A percentile compares a stretch with the other conserved stretches of the same genome.
Conservation (phyloP, 2,797 vertebrate species). For the Lutjanus campechanus region DNA sequence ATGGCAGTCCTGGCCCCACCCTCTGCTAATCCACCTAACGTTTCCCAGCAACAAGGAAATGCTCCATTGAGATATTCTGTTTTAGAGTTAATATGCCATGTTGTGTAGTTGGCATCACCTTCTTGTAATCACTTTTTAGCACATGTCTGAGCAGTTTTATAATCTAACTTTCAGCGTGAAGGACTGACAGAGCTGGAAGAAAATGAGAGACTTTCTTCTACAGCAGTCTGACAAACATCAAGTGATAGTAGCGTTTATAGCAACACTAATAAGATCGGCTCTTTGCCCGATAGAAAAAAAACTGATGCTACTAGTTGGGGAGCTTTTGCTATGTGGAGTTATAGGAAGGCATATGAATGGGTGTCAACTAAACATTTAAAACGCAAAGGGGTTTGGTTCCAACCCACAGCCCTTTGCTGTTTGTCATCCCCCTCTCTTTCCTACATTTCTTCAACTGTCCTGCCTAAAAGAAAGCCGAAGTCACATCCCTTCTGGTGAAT, state of each 20-base stretch:
- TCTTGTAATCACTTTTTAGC: background rate
- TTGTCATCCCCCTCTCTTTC: no score
- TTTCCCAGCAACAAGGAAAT: background rate
- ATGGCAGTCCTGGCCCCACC: background rate
- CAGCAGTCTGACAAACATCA: background rate
- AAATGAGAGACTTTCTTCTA: background rate
- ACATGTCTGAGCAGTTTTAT: no score
- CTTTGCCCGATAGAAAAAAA: no score
- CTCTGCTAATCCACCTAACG: background rate
- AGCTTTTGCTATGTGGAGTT: no score
- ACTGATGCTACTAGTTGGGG: no score
- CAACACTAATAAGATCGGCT: no score
- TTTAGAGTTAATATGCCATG: background rate
- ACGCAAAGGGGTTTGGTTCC: background rate
- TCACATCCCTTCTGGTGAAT: no score
- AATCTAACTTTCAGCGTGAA: background rate
- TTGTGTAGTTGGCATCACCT: background rate
- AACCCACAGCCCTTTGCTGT: no score
- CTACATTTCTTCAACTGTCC: no score
- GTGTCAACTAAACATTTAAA: background rate
- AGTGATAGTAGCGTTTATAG: no score
- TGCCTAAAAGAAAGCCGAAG: no score
- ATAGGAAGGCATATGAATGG: no score
- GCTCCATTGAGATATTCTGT: background rate
- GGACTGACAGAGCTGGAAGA: background rate